phyloP scores from a whole-genome alignment of 2,113 vertebrate species.

The Pyxicephalus adspersus region DNA sequence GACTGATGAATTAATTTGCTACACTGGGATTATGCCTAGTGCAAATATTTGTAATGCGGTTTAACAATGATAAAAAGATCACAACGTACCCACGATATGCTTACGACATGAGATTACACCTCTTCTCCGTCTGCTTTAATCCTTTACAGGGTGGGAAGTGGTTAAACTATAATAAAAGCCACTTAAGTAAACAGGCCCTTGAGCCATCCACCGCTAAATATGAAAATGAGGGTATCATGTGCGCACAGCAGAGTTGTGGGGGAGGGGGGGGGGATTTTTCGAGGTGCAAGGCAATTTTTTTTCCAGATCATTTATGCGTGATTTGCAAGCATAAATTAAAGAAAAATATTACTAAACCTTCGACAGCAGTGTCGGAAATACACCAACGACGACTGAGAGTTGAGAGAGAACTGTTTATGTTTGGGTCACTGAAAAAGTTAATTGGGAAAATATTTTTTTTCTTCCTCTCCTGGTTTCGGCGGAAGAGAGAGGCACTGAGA shows the following conservation, averaged over 20 bases:
- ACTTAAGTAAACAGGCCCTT: constrained; percentile 37
- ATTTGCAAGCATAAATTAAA: constrained; percentile 78
- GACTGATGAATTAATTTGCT: constrained; percentile 18
- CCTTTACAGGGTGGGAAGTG: not conserved
- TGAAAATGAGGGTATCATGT: constrained; percentile 43
- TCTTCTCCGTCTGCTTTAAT: not conserved
- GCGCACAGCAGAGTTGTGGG: not conserved
- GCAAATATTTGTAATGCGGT: constrained; percentile 20
- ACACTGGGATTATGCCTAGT: not conserved
- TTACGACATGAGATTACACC: not conserved
- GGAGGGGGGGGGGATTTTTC: constrained; percentile 52
- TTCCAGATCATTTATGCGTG: constrained; percentile 83
- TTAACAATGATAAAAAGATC: constrained; percentile 23
- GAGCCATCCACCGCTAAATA: constrained; percentile 47
- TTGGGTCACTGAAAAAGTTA: constrained; percentile 87
- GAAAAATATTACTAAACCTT: constrained; percentile 70
- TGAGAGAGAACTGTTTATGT: constrained; percentile 77
- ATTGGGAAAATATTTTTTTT: constrained; percentile 78
- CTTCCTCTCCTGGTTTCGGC: constrained; percentile 43
- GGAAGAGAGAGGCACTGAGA: constrained; percentile 21
- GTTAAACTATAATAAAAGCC: constrained; percentile 28
- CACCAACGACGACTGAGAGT: constrained; percentile 62
- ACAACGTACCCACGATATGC: not conserved
- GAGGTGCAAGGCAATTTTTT: constrained; percentile 66
- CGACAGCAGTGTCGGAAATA: constrained; percentile 69